Evolutionary conservation across 1,140 invertebrate species (phyloP), one percentile per base, ranked within the genome.

Genomic region (Lasaia peninsularis): DNA sequence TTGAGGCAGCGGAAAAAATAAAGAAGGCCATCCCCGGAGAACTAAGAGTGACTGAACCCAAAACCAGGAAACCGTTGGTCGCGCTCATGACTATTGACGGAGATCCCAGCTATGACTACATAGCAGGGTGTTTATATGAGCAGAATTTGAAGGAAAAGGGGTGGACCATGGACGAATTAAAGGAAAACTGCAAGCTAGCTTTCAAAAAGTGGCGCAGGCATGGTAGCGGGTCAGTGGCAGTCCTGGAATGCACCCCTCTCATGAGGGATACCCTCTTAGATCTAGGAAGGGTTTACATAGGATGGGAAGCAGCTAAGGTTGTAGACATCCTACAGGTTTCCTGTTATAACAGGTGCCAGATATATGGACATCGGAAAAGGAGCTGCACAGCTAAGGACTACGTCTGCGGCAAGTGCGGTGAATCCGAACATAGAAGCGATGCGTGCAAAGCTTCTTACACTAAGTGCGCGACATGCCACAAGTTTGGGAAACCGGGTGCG

Each of bases 331-430:
- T 67, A 1, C 21, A 50, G 0, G 62, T 64, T 0, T 60, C 62
- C 10, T 70, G 67, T 20, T 70, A 64, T 34, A 52, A n/a, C 9
- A 62, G 62, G 33, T 71, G 69, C 34, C 56, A 63, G 31, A 34
- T 51, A 4, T 63, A 58, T 8, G 65, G 65, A 0, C 68, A 70
- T 21, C 58, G 53, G 0, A 62, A 62, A 8, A 63, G 63, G 21
- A 63, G 35, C 16, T 66, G 69, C 12, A 28, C 57, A 31, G 54
- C 63, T 0, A 18, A 20, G 3, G 51, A 40, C 0, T 0, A 9
- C 0, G 58, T 52, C 9, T 70, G 64, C 18, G 57, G 48, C 1
- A 64, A 64, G 18, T 70, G 64, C 24, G 68, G 62, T 0, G 60
- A 2, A 1, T 32, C 9, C 0, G 68, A 59, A 0, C 68, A 67